These are phyloP conservation scores for Austrolebias charrua DNA, from an alignment of 2,797 vertebrate species.

Conservation along the genomic window DNA sequence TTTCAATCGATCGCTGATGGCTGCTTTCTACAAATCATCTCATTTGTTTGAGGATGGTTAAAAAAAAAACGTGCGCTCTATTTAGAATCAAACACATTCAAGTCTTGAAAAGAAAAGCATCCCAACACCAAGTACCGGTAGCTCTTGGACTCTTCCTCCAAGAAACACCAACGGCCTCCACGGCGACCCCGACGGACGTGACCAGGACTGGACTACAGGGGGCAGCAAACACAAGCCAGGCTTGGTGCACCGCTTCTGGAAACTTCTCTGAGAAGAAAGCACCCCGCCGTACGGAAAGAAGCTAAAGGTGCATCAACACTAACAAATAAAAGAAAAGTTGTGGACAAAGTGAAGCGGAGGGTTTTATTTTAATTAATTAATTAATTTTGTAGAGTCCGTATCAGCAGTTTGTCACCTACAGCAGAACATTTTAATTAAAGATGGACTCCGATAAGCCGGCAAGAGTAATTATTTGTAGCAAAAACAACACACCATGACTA, in stretches of 20 bases:
- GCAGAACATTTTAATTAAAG: no score
- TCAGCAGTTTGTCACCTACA: no score
- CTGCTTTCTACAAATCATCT: conserved; percentile 44
- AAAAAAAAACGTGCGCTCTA: conserved; percentile 26
- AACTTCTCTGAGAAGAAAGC: conserved; percentile 79
- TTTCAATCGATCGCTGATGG: conserved; percentile 27
- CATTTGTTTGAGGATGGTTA: conserved; percentile 46
- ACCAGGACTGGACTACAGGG: conserved; percentile 92
- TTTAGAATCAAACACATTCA: conserved; percentile 57
- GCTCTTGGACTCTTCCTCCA: conserved; percentile 42
- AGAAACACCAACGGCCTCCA: conserved; percentile 87
- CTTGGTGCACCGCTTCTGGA: conserved; percentile 82
- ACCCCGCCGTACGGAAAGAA: conserved; percentile 45
- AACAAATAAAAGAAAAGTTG: no score
- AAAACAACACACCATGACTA: no score
- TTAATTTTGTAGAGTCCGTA: no score
- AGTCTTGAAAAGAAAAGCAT: conserved; percentile 4
- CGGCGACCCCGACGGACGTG: conserved; percentile 85
- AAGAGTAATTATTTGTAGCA: no score
- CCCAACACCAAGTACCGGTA: not conserved
- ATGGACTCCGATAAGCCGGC: no score
- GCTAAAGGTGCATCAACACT: no score
- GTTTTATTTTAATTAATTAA: no score
- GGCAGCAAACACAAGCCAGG: conserved; percentile 77
- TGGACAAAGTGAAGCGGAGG: no score